Evolutionary conservation across 2,888 invertebrate genomes (phyloP).

Genomic region (Cosmia pyralina): DNA sequence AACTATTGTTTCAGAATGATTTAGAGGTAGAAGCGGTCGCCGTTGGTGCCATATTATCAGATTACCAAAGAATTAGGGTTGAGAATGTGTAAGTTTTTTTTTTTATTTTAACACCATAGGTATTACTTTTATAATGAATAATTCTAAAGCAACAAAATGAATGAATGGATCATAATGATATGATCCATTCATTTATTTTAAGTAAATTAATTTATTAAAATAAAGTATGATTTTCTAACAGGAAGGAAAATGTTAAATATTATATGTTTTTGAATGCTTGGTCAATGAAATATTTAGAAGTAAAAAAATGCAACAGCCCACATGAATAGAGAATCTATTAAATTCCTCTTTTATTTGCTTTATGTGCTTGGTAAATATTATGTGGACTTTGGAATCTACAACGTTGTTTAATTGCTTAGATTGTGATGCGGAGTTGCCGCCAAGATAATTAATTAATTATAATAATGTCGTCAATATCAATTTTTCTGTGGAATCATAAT

Average conservation of each 20-base stretch:
- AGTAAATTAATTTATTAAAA: not conserved
- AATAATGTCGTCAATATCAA: not conserved
- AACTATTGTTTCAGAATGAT: constrained; percentile 89
- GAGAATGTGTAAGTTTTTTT: constrained; percentile 97
- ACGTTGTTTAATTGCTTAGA: constrained; percentile 19
- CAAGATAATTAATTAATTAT: not conserved
- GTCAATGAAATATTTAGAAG: not conserved
- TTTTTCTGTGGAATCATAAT: not conserved
- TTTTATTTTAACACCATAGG: not conserved
- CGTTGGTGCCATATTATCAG: constrained; percentile 99
- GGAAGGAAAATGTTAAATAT: not conserved
- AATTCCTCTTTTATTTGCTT: not conserved
- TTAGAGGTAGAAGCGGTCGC: constrained; percentile 97
- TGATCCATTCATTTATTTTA: not conserved
- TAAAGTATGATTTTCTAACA: not conserved
- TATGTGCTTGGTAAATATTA: constrained; percentile 6
- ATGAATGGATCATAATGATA: too few species aligned
- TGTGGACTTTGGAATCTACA: constrained; percentile 11
- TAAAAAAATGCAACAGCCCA: not conserved
- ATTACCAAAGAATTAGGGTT: constrained; percentile 99
- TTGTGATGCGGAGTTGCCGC: too few species aligned
- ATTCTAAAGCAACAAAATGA: not conserved
- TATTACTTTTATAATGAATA: not conserved
- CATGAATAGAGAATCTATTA: constrained; percentile 10
- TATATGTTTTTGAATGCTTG: not conserved